A percentile compares a stretch with the other conserved stretches of the same genome.
Conservation (phyloP, 2,113 vertebrate species). For the Rhineura floridana region DNA sequence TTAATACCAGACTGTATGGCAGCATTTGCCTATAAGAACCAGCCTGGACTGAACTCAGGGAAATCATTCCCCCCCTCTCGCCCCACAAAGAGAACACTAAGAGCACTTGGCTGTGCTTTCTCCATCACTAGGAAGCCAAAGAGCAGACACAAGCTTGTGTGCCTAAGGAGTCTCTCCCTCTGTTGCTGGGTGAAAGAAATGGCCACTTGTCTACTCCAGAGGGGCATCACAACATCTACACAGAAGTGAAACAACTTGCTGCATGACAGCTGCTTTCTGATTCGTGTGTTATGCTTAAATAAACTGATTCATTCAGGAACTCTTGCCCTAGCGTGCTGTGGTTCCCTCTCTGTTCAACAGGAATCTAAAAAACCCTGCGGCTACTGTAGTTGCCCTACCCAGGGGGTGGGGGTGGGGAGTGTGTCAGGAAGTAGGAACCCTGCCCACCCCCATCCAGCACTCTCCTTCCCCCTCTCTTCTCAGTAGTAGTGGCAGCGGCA, state of each 20-base stretch:
- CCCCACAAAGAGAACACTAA: no score
- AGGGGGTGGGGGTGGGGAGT: no score
- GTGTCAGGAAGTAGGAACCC: not conserved
- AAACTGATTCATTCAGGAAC: not conserved
- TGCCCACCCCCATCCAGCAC: not conserved
- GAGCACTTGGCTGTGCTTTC: no score
- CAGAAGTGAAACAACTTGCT: no score
- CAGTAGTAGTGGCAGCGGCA: not conserved
- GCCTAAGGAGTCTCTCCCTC: not conserved
- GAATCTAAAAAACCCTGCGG: not conserved
- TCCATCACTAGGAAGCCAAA: not conserved
- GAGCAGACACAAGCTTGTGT: not conserved
- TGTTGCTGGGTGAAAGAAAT: not conserved
- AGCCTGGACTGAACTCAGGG: no score
- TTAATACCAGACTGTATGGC: no score
- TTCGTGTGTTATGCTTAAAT: not conserved
- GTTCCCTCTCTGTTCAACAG: not conserved
- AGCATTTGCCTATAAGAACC: no score
- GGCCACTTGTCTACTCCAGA: not conserved
- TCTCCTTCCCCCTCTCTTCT: no score
- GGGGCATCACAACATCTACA: not conserved
- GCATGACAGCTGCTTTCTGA: not conserved
- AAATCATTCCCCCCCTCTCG: no score
- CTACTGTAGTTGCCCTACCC: no score
- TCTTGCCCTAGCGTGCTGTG: not conserved